Conservation (phyloP, 1,140 invertebrate genomes). For the Brachystomella parvula region DNA sequence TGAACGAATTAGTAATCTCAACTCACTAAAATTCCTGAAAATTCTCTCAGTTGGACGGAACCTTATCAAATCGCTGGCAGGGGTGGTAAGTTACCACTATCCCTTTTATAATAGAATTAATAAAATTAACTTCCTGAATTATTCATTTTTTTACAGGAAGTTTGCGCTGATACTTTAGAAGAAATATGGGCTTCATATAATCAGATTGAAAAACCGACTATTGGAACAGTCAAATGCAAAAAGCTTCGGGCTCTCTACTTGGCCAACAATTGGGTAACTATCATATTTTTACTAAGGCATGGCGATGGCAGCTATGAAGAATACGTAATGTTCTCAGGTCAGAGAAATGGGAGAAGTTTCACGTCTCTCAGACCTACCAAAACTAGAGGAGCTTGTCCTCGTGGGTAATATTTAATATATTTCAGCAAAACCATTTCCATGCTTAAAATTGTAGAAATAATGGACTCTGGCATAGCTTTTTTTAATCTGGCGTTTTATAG, state of each 20-base stretch:
- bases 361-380: conserved; percentile 59
- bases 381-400: conserved; percentile 66
- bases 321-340: background rate
- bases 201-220: conserved; percentile 68
- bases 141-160: conserved; percentile 56
- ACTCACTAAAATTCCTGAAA: conserved; percentile 70
- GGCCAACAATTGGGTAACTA: conserved; percentile 61
- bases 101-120: no score
- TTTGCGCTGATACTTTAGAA: conserved; percentile 72
- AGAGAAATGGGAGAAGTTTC: conserved; percentile 77
- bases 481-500: no score
- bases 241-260: conserved; percentile 69
- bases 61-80: conserved; percentile 78
- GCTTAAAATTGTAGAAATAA: no score
- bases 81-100: conserved; percentile 58
- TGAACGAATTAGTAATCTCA: conserved; percentile 77
- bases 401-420: no score
- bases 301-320: no score
- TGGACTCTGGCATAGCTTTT: no score
- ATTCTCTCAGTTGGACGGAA: conserved; percentile 80
- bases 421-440: no score
- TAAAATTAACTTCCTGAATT: no score
- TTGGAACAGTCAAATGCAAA: conserved; percentile 65
- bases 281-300: no score
- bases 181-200: conserved; percentile 88